Percentiles rank a stretch among this genome's conserved stretches.
Conservation (phyloP, 37 sponge, comb jelly and placozoan species). For the Lycopodina hypogea region DNA sequence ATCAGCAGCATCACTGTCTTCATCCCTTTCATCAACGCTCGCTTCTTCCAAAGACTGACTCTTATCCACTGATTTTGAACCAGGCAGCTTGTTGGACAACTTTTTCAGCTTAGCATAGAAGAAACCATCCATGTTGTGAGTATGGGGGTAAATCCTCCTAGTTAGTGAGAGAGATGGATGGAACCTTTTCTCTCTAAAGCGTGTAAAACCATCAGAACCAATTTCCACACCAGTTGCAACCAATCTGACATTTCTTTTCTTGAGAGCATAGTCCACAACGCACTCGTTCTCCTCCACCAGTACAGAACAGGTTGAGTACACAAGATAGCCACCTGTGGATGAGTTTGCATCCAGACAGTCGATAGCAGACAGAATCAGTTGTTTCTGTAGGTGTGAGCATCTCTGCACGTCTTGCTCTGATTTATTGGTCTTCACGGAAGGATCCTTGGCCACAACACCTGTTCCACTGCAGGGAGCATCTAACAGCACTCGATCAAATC, state of each 20-base stretch:
- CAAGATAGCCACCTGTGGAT: conserved; percentile 85
- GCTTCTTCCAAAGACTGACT: neutral
- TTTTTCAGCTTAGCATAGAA: conserved; percentile 97
- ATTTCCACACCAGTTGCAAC: conserved; percentile 85
- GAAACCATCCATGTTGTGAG: conserved; percentile 99
- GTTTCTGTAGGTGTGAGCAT: conserved; percentile 89
- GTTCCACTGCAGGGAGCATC: conserved; percentile 99
- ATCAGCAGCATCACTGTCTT: neutral
- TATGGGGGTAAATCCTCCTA: conserved; percentile 91
- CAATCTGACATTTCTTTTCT: conserved; percentile 83
- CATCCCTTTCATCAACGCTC: neutral
- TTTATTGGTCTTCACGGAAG: conserved; percentile 83
- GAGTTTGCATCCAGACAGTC: conserved; percentile 86
- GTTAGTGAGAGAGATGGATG: conserved; percentile 84
- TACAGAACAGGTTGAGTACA: conserved; percentile 96
- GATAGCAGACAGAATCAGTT: conserved; percentile 94
- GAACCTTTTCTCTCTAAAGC: conserved; percentile 83
- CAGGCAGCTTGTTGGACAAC: conserved; percentile 59
- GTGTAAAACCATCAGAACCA: conserved; percentile 84
- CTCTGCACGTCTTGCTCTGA: conserved; percentile 80
- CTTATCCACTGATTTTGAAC: neutral
- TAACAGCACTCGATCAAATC: conserved; percentile 93
- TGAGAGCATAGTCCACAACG: conserved; percentile 94
- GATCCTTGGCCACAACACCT: conserved; percentile 94
- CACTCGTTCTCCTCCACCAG: conserved; percentile 96